Percentiles rank a stretch among this genome's conserved stretches.
phyloP scores from a whole-genome alignment of 2,797 vertebrate species.

The Malurus leucopterus region DNA sequence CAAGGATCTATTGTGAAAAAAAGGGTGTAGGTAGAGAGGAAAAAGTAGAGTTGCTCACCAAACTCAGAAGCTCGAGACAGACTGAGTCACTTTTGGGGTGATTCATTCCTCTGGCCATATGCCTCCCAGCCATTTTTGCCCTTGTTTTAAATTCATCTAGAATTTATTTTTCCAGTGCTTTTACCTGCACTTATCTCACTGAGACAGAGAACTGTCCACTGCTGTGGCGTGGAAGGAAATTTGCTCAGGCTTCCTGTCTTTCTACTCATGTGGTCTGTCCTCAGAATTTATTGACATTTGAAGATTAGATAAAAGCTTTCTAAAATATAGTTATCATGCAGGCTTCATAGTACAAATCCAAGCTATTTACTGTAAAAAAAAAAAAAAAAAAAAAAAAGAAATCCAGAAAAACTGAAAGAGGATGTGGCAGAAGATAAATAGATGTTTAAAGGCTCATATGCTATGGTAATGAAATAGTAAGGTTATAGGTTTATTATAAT shows the following conservation, averaged over 20 bases:
- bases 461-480: background rate
- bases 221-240: background rate
- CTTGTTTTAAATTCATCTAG: background rate
- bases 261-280: background rate
- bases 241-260: background rate
- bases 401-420: background rate
- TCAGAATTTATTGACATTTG: background rate
- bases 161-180: background rate
- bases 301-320: background rate
- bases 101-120: background rate
- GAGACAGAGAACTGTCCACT: background rate
- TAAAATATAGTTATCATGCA: background rate
- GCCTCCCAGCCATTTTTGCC: background rate
- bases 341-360: background rate
- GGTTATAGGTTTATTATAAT: background rate
- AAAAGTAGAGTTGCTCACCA: background rate
- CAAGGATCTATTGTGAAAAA: background rate
- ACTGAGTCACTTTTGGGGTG: background rate
- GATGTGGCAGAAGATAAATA: background rate
- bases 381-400: background rate
- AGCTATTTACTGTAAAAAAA: background rate
- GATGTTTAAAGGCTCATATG: background rate
- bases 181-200: background rate
- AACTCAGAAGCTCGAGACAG: background rate
- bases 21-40: fast-evolving